Evolutionary conservation across 2,797 vertebrate species (phyloP).

Genomic region (Chrysocyon brachyurus): DNA sequence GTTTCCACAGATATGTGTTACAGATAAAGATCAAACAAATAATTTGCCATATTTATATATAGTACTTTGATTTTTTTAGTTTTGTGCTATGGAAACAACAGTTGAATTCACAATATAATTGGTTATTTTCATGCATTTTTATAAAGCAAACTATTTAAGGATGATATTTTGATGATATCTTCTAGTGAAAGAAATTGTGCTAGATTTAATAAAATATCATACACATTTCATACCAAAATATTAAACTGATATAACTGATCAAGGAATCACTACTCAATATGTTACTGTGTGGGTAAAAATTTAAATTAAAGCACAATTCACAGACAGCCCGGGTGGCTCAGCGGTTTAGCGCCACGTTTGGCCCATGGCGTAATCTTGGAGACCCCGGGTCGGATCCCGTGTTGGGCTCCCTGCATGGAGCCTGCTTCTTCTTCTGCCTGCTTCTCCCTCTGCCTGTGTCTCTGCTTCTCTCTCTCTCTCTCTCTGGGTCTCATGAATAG

Average conservation of each 20-base stretch:
- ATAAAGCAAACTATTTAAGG: conserved; percentile 7
- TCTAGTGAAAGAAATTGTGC: neutral
- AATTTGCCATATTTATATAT: neutral
- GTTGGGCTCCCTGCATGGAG: too few relatives aligned
- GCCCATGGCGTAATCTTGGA: too few relatives aligned
- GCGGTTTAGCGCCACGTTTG: too few relatives aligned
- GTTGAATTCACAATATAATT: neutral
- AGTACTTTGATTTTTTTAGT: conserved; percentile 36
- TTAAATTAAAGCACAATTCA: conserved; percentile 21
- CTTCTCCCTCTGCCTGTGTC: too few relatives aligned
- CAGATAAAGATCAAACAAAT: neutral
- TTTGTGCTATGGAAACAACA: conserved; percentile 15
- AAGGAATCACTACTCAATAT: neutral
- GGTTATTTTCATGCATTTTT: conserved; percentile 37
- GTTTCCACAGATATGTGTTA: conserved; percentile 15
- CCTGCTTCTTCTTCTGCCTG: too few relatives aligned
- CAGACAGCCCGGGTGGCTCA: too few relatives aligned
- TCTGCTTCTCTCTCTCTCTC: too few relatives aligned
- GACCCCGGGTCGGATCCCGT: too few relatives aligned
- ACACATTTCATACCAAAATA: neutral
- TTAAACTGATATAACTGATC: neutral
- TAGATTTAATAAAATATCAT: neutral
- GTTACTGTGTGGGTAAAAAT: neutral
- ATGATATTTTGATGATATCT: neutral
- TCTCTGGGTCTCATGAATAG: too few relatives aligned